Evolutionary conservation across 2,797 vertebrate species (phyloP).

Genomic region (Enteromius anoplus): DNA sequence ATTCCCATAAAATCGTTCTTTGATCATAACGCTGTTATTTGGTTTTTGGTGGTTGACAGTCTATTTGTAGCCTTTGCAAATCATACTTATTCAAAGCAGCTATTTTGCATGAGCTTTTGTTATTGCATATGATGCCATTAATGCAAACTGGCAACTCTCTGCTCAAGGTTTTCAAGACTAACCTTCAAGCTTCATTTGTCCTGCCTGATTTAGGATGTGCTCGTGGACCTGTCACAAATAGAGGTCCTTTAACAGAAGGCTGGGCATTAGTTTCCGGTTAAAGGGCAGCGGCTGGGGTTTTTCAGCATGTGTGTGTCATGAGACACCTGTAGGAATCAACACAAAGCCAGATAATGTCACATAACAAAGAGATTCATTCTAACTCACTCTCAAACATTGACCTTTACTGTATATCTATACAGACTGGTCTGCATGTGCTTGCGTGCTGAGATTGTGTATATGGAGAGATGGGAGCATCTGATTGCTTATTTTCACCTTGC

Average conservation of each 20-base stretch:
- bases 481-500: background rate
- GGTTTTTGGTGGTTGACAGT: conserved; percentile 38
- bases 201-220: conserved; percentile 27
- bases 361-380: conserved; percentile 34
- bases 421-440: conserved; percentile 18
- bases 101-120: conserved; percentile 56
- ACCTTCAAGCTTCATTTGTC: conserved; percentile 40
- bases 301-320: conserved; percentile 22
- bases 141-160: conserved; percentile 44
- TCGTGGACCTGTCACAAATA: conserved; percentile 25
- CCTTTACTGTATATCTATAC: conserved; percentile 41
- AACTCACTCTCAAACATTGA: conserved; percentile 27
- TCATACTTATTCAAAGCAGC: conserved; percentile 50
- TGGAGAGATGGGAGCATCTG: background rate
- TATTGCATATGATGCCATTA: conserved; percentile 25
- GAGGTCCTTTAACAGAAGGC: conserved; percentile 37
- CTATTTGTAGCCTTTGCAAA: conserved; percentile 56
- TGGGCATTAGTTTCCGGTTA: conserved; percentile 27
- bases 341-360: conserved; percentile 37
- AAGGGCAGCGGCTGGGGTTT: conserved; percentile 18
- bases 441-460: conserved; percentile 11
- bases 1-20: background rate
- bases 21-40: conserved; percentile 31
- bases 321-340: conserved; percentile 11
- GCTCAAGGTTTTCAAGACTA: conserved; percentile 28